Evolutionary conservation across 2,113 vertebrate species (phyloP).

Genomic region (Poecilia latipinna): DNA sequence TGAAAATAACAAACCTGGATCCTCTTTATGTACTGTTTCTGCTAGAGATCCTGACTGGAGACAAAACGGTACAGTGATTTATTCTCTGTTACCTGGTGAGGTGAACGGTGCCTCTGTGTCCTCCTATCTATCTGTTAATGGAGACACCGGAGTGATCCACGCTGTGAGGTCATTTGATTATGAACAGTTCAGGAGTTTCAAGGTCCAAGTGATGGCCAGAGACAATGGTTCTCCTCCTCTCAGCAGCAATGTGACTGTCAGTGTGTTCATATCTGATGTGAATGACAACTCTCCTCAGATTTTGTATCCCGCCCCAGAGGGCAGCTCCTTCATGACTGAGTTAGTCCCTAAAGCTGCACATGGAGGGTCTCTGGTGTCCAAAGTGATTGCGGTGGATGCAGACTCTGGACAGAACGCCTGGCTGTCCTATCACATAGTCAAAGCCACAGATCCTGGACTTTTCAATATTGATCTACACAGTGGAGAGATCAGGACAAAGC

Average conservation of each 20-base stretch:
- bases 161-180: neutral
- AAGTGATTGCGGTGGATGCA: too few relatives aligned
- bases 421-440: too few relatives aligned
- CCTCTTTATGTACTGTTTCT: slow-evolving; percentile 75
- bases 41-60: slow-evolving; percentile 78
- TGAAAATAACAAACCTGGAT: slow-evolving; percentile 82
- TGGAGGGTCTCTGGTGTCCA: too few relatives aligned
- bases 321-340: neutral
- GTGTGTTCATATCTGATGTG: neutral
- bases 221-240: neutral
- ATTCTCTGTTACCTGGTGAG: neutral
- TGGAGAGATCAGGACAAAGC: too few relatives aligned
- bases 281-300: neutral
- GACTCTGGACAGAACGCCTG: too few relatives aligned
- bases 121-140: neutral
- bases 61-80: neutral
- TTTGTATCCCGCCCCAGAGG: neutral
- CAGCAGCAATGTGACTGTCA: neutral
- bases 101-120: neutral
- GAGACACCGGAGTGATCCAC: neutral
- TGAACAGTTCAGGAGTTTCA: neutral
- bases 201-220: neutral
- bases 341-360: neutral
- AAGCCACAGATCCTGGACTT: too few relatives aligned
- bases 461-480: too few relatives aligned